Conservation (phyloP, 1,140 invertebrate genomes). For the Drosophila nigrodunni region DNA sequence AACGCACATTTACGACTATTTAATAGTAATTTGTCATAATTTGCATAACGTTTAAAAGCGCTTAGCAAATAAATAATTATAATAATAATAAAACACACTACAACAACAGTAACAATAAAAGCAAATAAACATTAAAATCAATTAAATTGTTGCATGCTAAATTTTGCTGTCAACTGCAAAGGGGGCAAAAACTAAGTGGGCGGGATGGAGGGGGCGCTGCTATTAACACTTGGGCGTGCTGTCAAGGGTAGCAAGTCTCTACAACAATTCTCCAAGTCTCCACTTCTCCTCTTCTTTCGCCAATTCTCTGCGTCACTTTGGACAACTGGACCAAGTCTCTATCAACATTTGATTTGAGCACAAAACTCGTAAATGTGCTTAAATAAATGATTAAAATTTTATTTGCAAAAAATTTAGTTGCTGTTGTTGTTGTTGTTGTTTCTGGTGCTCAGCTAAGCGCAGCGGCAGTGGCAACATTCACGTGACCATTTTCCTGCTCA, state of each 20-base stretch:
- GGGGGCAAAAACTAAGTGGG: background rate
- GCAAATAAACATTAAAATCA: conserved; percentile 61
- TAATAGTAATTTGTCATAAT: conserved; percentile 81
- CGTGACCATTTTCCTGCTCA: background rate
- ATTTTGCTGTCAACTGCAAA: conserved; percentile 14
- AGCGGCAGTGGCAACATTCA: conserved; percentile 7
- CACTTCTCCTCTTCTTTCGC: no score
- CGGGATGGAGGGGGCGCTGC: background rate
- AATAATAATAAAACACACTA: conserved; percentile 26
- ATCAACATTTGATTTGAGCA: background rate
- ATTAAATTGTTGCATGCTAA: conserved; percentile 69
- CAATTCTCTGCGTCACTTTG: background rate
- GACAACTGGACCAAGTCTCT: background rate
- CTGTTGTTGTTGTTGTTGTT: background rate
- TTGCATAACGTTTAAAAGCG: conserved; percentile 77
- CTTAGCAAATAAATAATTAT: conserved; percentile 61
- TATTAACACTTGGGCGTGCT: conserved; percentile 25
- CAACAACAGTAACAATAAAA: conserved; percentile 23
- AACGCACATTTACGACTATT: conserved; percentile 68
- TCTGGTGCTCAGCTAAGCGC: conserved; percentile 1
- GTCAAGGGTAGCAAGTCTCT: conserved; percentile 53
- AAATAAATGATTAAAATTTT: conserved; percentile 29
- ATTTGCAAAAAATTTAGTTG: background rate
- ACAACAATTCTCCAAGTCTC: background rate
- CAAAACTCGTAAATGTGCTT: conserved; percentile 8